Evolutionary conservation across 2,888 invertebrate genomes (phyloP).

Genomic region (Pristionchus fissidentatus): DNA sequence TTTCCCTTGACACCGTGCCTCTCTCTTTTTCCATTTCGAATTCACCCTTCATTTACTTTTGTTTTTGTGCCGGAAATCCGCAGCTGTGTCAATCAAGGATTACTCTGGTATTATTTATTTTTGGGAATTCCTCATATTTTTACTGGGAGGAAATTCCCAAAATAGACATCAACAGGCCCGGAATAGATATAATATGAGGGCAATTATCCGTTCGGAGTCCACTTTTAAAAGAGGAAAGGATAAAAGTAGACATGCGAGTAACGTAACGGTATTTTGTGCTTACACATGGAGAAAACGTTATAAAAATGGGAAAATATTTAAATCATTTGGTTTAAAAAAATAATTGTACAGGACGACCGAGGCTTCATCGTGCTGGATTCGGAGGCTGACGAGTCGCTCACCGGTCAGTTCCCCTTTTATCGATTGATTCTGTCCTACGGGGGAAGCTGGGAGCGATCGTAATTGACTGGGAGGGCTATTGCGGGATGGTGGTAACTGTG

Average conservation of each 20-base stretch:
- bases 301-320: neutral
- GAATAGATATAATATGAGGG: neutral
- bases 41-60: neutral
- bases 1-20: neutral
- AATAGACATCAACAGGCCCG: neutral
- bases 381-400: slow-evolving; percentile 57
- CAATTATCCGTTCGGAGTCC: too few species aligned
- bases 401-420: slow-evolving; percentile 52
- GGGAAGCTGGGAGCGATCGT: neutral
- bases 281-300: too few species aligned
- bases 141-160: neutral
- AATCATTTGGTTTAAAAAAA: too few species aligned
- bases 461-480: neutral
- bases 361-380: slow-evolving; percentile 71
- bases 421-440: neutral
- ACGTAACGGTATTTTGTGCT: too few species aligned
- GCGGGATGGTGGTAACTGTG: neutral
- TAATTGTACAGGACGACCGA: slow-evolving; percentile 51
- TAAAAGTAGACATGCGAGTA: too few species aligned
- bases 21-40: neutral
- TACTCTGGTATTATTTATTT: neutral
- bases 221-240: too few species aligned
- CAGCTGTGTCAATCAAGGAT: neutral
- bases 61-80: neutral
- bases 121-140: neutral